Evolutionary conservation across 2,113 vertebrate species (phyloP).

Genomic region (Platysternon megacephalum): DNA sequence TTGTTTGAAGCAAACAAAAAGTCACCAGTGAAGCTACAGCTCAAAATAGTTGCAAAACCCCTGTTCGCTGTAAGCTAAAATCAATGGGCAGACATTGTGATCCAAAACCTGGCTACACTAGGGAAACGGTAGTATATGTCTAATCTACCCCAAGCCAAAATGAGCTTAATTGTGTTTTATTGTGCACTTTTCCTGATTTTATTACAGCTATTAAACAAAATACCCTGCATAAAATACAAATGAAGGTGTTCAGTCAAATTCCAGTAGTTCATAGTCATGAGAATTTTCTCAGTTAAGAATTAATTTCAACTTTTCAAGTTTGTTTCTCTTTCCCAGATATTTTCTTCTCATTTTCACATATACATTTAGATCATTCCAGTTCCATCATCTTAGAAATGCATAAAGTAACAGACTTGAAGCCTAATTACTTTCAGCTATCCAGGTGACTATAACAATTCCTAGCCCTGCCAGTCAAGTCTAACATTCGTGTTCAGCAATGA

Average conservation of each 20-base stretch:
- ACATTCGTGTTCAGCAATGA: background rate
- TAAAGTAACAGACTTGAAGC: background rate
- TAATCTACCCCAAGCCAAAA: background rate
- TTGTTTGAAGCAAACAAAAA: constrained; percentile 24
- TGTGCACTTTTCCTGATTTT: background rate
- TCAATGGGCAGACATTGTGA: background rate
- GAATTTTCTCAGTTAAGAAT: background rate
- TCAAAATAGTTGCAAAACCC: constrained; percentile 6
- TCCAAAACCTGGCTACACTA: background rate
- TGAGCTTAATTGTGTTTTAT: background rate
- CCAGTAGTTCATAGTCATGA: background rate
- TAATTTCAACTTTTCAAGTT: background rate
- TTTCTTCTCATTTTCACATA: background rate
- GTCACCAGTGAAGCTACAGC: background rate
- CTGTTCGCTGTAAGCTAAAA: constrained; percentile 1
- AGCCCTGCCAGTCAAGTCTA: background rate
- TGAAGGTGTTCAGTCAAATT: background rate
- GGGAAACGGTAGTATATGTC: background rate
- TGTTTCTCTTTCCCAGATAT: background rate
- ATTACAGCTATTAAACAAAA: constrained; percentile 7
- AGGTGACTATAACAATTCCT: background rate
- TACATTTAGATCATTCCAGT: background rate
- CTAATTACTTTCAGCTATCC: background rate
- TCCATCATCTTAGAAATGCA: background rate
- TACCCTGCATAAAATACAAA: background rate